Base-by-base conservation (phyloP, 64 coral and sea anemone genomes). In the Montipora efflorescens region DNA sequence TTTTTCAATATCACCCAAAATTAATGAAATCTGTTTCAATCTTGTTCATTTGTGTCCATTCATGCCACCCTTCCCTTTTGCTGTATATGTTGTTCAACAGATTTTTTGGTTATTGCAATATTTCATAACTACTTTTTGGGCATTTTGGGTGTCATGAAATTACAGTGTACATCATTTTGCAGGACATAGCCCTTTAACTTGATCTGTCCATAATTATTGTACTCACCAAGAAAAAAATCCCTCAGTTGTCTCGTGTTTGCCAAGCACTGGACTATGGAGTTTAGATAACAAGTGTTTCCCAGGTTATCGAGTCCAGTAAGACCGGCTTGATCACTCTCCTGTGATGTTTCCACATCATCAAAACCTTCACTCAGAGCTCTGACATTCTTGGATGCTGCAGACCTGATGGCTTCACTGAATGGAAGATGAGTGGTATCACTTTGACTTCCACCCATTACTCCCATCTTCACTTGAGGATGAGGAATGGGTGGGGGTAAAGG, bases 221-320 rank as follows among this genome's bases (percentile, higher is more conserved):
- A 71, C 93, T 92, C 68, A 96, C 95, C 87, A 48, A 96, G 74
- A 53, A 96, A 96, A 48, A 90, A 96, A 62, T 96, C 95, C 61
- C 95, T 96, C 9, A 96, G 95, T 20, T 68, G 75, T 20, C 91
- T 76, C 48, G 95, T 93, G 52, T 96, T 96, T 48, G 88, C 95
- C 64, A 96, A 62, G 62, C 95, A 96, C 64, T 96, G 95, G n/a
- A 96, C 62, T 50, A 96, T 96, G 19, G 95, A 96, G 75, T 96
- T 96, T 19, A 96, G 72, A 78, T 96, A 96, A 44, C 95, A 96
- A 12, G 95, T 96, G 49, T 96, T 96, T 58, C 95, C 95, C 18
- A 96, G 81, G 45, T 96, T 96, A 20, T 96, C 95, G 28, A 96
- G 87, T 0, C 95, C 95, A 49, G 95, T 96, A 13, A 90, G 92